Evolutionary conservation across 2,888 invertebrate genomes (phyloP).

Genomic region (Dioctria linearis): DNA sequence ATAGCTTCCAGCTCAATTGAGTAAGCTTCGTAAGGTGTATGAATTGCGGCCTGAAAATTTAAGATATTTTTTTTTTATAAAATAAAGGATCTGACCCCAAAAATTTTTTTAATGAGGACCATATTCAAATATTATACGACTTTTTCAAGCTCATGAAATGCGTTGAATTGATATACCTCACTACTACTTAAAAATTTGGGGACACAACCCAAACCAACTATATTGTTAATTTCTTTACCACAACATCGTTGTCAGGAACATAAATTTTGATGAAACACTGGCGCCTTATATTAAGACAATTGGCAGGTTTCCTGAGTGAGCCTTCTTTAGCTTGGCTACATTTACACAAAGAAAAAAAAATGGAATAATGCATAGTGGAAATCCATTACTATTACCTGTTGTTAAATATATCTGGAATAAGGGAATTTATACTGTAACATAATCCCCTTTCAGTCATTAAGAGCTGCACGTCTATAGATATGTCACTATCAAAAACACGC

Average conservation of each 20-base stretch:
- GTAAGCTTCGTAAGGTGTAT: slow-evolving; percentile 68
- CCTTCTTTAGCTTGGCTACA: slow-evolving; percentile 55
- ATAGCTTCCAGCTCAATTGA: slow-evolving; percentile 63
- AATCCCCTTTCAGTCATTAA: slow-evolving; percentile 77
- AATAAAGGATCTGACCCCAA: no score
- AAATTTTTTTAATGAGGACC: no score
- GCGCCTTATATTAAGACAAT: slow-evolving; percentile 67
- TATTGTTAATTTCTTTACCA: slow-evolving; percentile 61
- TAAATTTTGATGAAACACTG: slow-evolving; percentile 68
- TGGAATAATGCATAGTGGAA: neutral
- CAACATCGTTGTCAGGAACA: slow-evolving; percentile 67
- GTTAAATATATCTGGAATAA: slow-evolving; percentile 59
- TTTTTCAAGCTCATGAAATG: no score
- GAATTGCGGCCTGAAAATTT: slow-evolving; percentile 64
- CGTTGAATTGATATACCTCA: no score
- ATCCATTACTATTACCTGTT: slow-evolving; percentile 13
- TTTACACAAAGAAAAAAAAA: slow-evolving; percentile 38
- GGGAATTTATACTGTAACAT: slow-evolving; percentile 74
- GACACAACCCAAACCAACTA: slow-evolving; percentile 57
- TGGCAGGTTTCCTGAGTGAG: slow-evolving; percentile 61
- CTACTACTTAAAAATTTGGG: no score
- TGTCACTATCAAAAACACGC: neutral
- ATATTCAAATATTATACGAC: no score
- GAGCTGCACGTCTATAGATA: neutral
- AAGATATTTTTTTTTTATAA: neutral